phyloP scores from a whole-genome alignment of 2,797 vertebrate genomes.

The Podarcis siculus region DNA sequence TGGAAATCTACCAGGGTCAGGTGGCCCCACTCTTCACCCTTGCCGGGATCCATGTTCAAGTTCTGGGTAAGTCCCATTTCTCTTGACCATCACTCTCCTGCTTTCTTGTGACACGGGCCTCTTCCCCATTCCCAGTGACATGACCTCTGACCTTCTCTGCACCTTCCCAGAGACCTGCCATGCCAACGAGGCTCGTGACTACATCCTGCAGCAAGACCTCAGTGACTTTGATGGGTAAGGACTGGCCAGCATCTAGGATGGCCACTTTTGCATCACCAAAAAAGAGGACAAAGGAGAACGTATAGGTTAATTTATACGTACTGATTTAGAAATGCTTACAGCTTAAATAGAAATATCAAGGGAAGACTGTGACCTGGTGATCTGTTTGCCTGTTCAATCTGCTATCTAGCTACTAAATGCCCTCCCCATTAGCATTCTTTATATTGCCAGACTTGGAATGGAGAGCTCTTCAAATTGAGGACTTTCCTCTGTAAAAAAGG shows the following conservation, averaged over 20 bases:
- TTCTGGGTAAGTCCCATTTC: constrained; percentile 78
- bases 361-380: too few relatives aligned
- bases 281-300: too few relatives aligned
- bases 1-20: constrained; percentile 80
- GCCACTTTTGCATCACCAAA: not conserved
- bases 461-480: too few relatives aligned
- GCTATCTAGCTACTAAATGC: too few relatives aligned
- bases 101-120: not conserved
- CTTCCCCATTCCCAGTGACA: not conserved
- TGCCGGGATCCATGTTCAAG: constrained; percentile 84
- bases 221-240: constrained; percentile 84
- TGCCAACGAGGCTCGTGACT: constrained; percentile 85
- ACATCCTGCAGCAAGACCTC: constrained; percentile 85
- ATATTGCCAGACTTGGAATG: not conserved
- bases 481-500: too few relatives aligned
- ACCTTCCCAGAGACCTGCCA: constrained; percentile 80
- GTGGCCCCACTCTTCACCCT: constrained; percentile 86
- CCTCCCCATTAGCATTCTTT: too few relatives aligned
- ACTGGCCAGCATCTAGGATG: not conserved
- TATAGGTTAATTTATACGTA: too few relatives aligned
- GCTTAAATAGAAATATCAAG: too few relatives aligned
- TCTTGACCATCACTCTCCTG: too few relatives aligned
- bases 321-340: too few relatives aligned
- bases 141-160: not conserved
- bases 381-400: too few relatives aligned